These are phyloP conservation scores for Conistra vaccinii DNA, from an alignment of 2,888 invertebrate genomes.

Conservation along the genomic window DNA sequence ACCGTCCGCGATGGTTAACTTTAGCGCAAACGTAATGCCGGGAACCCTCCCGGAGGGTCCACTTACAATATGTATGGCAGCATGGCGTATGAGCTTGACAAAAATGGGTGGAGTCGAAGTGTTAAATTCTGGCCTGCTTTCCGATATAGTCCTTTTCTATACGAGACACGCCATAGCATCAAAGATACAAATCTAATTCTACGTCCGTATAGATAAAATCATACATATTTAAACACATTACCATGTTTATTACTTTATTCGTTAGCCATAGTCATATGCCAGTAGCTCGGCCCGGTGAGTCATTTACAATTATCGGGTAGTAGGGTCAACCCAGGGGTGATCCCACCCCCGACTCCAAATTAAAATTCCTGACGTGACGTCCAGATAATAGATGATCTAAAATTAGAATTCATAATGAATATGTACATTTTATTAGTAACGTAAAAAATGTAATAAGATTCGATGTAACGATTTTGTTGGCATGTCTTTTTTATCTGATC, in stretches of 20 bases:
- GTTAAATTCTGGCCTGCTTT: not conserved
- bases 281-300: constrained; percentile 70
- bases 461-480: constrained; percentile 29
- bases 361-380: constrained; percentile 81
- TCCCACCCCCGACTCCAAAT: constrained; percentile 78
- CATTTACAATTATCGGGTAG: constrained; percentile 79
- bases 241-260: constrained; percentile 51
- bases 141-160: not conserved
- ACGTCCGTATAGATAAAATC: constrained; percentile 3
- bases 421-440: constrained; percentile 64
- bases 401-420: constrained; percentile 76
- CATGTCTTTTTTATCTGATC: constrained; percentile 29
- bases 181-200: not conserved
- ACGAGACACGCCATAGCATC: not conserved
- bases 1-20: too few species aligned
- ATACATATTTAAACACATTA: constrained; percentile 28
- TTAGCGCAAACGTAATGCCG: too few species aligned
- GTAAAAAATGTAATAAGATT: constrained; percentile 62
- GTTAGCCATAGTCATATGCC: constrained; percentile 18
- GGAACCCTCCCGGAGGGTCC: too few species aligned
- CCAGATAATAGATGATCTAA: constrained; percentile 79
- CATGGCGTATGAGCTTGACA: too few species aligned
- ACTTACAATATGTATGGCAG: too few species aligned
- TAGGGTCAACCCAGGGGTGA: constrained; percentile 74
- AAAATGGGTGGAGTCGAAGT: too few species aligned